These are phyloP conservation scores for Sphenopsis melanotis DNA, from an alignment of 2,797 vertebrate species.

Conservation along the genomic window DNA sequence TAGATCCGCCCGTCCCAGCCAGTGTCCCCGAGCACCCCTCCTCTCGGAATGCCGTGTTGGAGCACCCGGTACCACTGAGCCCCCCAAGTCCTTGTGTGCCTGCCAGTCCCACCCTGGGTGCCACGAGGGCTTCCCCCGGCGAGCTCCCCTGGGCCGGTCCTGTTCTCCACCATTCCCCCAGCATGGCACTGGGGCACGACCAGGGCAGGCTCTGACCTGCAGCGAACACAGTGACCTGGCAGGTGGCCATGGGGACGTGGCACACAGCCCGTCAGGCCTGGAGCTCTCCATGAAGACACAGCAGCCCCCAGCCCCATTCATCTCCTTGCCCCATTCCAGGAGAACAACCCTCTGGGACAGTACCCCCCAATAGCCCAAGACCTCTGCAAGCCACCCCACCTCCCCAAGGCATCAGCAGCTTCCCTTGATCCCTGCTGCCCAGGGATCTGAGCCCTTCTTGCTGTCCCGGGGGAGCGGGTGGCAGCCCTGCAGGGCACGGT, in stretches of 20 bases:
- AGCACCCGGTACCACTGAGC: neutral
- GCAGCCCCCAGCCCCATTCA: no score
- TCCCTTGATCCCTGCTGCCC: neutral
- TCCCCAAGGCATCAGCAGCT: neutral
- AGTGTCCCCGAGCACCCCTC: neutral
- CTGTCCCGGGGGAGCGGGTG: neutral
- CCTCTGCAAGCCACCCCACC: accelerated
- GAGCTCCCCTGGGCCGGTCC: neutral
- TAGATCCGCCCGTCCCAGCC: no score
- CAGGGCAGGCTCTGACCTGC: neutral
- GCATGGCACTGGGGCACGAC: neutral
- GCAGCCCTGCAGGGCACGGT: accelerated
- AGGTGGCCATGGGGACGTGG: accelerated
- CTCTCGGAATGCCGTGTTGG: neutral
- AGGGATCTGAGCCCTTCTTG: neutral
- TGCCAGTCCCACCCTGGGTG: neutral
- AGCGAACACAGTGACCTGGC: neutral
- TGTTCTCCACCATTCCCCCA: accelerated
- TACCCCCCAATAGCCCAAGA: neutral
- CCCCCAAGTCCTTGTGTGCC: neutral
- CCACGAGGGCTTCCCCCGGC: neutral
- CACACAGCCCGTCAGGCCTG: neutral
- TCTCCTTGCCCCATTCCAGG: no score
- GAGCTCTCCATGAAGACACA: neutral
- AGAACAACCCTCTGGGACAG: neutral